These are phyloP conservation scores for Sula dactylatra DNA, from an alignment of 2,113 vertebrate genomes.

Conservation along the genomic window DNA sequence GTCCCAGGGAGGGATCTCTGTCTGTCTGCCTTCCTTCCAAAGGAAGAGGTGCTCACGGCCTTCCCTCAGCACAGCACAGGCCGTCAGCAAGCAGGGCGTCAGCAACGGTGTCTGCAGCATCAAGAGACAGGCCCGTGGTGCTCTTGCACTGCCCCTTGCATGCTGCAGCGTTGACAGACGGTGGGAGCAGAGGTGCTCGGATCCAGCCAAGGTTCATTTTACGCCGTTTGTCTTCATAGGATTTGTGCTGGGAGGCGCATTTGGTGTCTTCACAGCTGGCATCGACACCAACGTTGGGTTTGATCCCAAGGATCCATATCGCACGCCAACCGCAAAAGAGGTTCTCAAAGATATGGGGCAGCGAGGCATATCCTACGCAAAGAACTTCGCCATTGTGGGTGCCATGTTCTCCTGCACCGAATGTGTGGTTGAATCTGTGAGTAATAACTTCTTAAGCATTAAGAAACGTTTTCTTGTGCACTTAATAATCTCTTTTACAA, in stretches of 20 bases:
- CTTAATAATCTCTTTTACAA: background rate
- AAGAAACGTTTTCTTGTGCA: background rate
- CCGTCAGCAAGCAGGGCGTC: background rate
- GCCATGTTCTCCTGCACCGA: conserved; percentile 99
- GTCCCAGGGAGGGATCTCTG: background rate
- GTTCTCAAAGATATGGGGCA: conserved; percentile 99
- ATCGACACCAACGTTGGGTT: conserved; percentile 96
- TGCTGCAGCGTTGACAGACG: accelerated
- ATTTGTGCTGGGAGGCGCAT: conserved; percentile 93
- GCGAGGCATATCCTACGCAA: conserved; percentile 95
- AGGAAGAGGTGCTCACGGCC: background rate
- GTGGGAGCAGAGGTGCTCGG: accelerated
- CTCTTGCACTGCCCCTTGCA: background rate
- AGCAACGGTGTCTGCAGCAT: accelerated
- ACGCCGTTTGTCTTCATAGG: conserved; percentile 64
- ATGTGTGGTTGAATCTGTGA: conserved; percentile 95
- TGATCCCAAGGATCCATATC: conserved; percentile 94
- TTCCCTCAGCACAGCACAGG: background rate
- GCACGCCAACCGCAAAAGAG: conserved; percentile 89
- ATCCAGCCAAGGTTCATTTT: background rate
- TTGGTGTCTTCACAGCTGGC: conserved; percentile 95
- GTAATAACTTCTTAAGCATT: conserved; percentile 34
- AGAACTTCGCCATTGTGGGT: conserved; percentile 96
- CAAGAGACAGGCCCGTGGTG: accelerated
- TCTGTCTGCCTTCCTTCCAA: background rate